Conservation (phyloP, 2,888 invertebrate genomes). For the Lycocerus yunnanus region DNA sequence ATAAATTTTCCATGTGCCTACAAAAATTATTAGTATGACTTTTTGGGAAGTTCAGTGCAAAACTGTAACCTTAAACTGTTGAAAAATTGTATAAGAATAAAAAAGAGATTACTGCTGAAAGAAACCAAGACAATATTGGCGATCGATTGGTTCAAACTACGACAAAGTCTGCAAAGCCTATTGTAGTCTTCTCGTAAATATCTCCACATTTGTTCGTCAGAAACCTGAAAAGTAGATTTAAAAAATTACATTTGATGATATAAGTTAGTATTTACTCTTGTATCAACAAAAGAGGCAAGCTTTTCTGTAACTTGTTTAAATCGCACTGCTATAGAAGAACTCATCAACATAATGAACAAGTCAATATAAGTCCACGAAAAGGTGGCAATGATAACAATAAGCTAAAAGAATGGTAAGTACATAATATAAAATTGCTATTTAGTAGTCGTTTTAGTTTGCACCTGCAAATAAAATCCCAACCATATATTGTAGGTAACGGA, state of each 20-base stretch:
- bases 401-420: constrained; percentile 9
- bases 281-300: constrained; percentile 8
- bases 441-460: constrained; percentile 4
- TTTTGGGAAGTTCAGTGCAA: neutral
- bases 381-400: constrained; percentile 64
- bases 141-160: constrained; percentile 62
- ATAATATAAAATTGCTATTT: neutral
- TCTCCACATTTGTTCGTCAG: constrained; percentile 67
- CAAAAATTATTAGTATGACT: constrained; percentile 10
- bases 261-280: constrained; percentile 5
- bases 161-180: constrained; percentile 63
- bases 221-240: constrained; percentile 53
- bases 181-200: constrained; percentile 67
- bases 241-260: neutral
- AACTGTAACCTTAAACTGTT: constrained; percentile 58
- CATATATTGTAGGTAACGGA: constrained; percentile 54
- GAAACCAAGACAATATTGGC: constrained; percentile 69
- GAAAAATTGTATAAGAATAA: constrained; percentile 72
- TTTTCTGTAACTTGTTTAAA: constrained; percentile 59
- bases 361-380: constrained; percentile 77
- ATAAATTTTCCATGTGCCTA: constrained; percentile 56
- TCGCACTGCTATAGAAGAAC: constrained; percentile 68
- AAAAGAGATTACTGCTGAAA: constrained; percentile 71
- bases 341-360: constrained; percentile 73
- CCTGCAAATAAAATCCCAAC: constrained; percentile 55